Evolutionary conservation across 2,888 invertebrate species (phyloP), one percentile per base, ranked within the genome.

Genomic region (Nasonovia ribisnigri): DNA sequence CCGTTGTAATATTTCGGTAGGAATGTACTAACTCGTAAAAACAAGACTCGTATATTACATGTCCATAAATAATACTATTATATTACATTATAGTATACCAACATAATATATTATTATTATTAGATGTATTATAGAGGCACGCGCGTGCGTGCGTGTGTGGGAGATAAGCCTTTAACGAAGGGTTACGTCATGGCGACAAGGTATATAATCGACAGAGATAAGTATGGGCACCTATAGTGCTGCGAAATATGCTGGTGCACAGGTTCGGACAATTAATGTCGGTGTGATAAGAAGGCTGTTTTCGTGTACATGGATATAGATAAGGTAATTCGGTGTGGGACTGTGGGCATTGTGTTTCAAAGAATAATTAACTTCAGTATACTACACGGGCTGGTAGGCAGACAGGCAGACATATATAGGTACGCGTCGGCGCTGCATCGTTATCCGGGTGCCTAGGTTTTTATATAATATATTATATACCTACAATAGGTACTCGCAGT

Each of bases 111-210:
- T 5, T 29, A 60, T 60, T 60, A 57, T 57, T 57, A 57, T 20
- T 67, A 67, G n/a, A 67, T 20, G 36, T 8, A 8, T 20, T 36
- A 77, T 77, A 20, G 77, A 77, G 77, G 77, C 36, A 24, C 77
- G 90, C n/a, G 90, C 8, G 48, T 26, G 57, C 43, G 11, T 36
- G 13, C 36, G 51, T 84, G 48, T 13, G 90, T 24, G 42, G 3
- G 57, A 91, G 86, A 91, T 86, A 91, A 91, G 46, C 87, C 24
- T 67, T 92, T 93, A 93, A 93, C 86, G 89, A 87, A 54, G 92
- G 89, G 93, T 93, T 93, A 93, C 93, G 93, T 93, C 93, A 90
- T 48, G 86, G 93, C 86, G 93, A 93, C 93, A 93, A 93, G 90
- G 29, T 84, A 77, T 77, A 77, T 24, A 90, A 93, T 90, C 93